Evolutionary conservation across 2,888 invertebrate species (phyloP).

Genomic region (Belgica antarctica): DNA sequence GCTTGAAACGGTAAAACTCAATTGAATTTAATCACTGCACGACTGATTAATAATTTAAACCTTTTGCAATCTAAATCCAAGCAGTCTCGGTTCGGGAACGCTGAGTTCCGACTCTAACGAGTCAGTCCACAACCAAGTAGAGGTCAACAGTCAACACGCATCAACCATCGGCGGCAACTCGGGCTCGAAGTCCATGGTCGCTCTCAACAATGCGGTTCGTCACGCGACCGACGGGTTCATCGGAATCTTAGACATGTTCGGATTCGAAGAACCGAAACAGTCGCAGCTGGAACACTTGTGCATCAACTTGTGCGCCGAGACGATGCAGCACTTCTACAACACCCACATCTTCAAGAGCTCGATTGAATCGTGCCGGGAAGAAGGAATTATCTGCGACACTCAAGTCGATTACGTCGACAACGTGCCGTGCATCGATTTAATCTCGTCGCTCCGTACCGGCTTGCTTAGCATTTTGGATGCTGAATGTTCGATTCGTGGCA

Average conservation of each 20-base stretch:
- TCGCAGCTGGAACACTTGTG: slow-evolving; percentile 90
- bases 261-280: slow-evolving; percentile 89
- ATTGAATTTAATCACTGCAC: slow-evolving; percentile 1
- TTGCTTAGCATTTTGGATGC: slow-evolving; percentile 88
- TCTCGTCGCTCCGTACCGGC: slow-evolving; percentile 88
- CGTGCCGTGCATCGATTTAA: slow-evolving; percentile 92
- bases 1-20: slow-evolving; percentile 65
- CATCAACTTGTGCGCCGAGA: slow-evolving; percentile 93
- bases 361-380: slow-evolving; percentile 89
- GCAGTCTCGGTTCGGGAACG: slow-evolving; percentile 80
- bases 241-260: slow-evolving; percentile 94
- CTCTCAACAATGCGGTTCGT: slow-evolving; percentile 84
- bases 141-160: slow-evolving; percentile 80
- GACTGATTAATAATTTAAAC: slow-evolving; percentile 25
- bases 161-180: slow-evolving; percentile 76
- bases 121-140: slow-evolving; percentile 83
- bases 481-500: slow-evolving; percentile 81
- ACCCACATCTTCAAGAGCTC: slow-evolving; percentile 94
- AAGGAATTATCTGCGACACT: slow-evolving; percentile 84
- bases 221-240: slow-evolving; percentile 94
- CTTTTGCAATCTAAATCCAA: no score
- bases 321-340: slow-evolving; percentile 97
- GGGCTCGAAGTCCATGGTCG: slow-evolving; percentile 88
- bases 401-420: slow-evolving; percentile 92
- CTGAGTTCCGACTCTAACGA: slow-evolving; percentile 89